Conservation (phyloP, 2,888 invertebrate genomes). For the Macaria notata region DNA sequence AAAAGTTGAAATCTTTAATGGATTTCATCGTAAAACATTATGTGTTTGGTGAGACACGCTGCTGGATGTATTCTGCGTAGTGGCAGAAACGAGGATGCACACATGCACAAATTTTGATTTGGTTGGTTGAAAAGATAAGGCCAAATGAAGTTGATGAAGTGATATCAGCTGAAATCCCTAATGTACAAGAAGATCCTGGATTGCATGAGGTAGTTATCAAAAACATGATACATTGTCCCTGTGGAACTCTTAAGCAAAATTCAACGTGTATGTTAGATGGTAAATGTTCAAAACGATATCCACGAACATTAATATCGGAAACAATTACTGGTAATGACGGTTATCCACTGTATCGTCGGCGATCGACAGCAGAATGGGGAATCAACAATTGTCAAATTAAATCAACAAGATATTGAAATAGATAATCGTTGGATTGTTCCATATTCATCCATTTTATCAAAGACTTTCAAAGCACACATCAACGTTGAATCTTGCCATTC, state of each 20-base stretch:
- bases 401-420: not conserved
- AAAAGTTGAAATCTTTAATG: slow-evolving; percentile 31
- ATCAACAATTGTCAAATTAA: too few species aligned
- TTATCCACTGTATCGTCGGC: too few species aligned
- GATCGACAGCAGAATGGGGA: too few species aligned
- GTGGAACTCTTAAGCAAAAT: not conserved
- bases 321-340: not conserved
- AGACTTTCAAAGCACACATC: not conserved
- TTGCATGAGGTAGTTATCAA: slow-evolving; percentile 29
- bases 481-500: not conserved
- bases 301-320: too few species aligned
- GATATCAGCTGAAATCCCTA: slow-evolving; percentile 34
- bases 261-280: not conserved
- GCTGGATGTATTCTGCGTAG: slow-evolving; percentile 22
- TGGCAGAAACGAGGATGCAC: slow-evolving; percentile 27
- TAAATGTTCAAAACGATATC: not conserved
- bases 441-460: not conserved
- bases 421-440: slow-evolving; percentile 1
- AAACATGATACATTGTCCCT: slow-evolving; percentile 33
- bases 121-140: slow-evolving; percentile 31
- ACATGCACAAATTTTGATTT: slow-evolving; percentile 29
- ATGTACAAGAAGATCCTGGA: slow-evolving; percentile 25
- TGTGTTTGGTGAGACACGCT: slow-evolving; percentile 21
- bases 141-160: slow-evolving; percentile 32
- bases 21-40: slow-evolving; percentile 27